Conservation (phyloP, 1,140 invertebrate species). For the Hycleus phaleratus region DNA sequence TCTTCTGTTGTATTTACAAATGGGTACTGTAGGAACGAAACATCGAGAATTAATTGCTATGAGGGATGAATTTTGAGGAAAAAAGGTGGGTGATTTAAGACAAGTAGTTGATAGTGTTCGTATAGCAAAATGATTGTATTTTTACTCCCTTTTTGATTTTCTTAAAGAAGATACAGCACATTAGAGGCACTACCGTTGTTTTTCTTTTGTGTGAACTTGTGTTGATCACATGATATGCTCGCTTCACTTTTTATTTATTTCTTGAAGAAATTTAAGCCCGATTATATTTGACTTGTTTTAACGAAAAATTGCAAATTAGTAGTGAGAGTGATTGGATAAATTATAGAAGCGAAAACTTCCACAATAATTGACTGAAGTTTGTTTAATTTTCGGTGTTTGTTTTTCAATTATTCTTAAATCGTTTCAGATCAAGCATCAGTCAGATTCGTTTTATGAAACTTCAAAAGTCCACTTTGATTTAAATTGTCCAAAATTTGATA, state of each 20-base stretch:
- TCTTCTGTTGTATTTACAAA: conserved; percentile 6
- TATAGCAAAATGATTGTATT: conserved; percentile 13
- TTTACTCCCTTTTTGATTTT: background rate
- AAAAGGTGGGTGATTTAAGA: no score
- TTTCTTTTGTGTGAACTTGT: conserved; percentile 1
- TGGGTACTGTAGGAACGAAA: background rate
- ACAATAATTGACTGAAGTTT: background rate
- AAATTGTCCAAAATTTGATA: conserved; percentile 20
- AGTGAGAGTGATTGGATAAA: background rate
- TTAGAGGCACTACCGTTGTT: conserved; percentile 27
- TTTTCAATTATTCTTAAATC: background rate
- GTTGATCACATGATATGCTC: conserved; percentile 32
- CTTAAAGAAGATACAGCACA: conserved; percentile 23
- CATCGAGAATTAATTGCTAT: no score
- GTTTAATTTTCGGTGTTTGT: background rate
- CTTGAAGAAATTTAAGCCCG: conserved; percentile 3
- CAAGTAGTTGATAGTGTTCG: background rate
- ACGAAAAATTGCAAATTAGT: background rate
- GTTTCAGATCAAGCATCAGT: background rate
- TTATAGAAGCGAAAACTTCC: background rate
- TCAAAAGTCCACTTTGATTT: conserved; percentile 15
- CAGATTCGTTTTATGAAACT: conserved; percentile 13
- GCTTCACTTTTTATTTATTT: conserved; percentile 11
- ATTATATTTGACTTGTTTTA: conserved; percentile 4
- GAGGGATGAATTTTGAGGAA: no score